Conservation (phyloP, 2,797 vertebrate species). For the Paedocypris micromegethes region DNA sequence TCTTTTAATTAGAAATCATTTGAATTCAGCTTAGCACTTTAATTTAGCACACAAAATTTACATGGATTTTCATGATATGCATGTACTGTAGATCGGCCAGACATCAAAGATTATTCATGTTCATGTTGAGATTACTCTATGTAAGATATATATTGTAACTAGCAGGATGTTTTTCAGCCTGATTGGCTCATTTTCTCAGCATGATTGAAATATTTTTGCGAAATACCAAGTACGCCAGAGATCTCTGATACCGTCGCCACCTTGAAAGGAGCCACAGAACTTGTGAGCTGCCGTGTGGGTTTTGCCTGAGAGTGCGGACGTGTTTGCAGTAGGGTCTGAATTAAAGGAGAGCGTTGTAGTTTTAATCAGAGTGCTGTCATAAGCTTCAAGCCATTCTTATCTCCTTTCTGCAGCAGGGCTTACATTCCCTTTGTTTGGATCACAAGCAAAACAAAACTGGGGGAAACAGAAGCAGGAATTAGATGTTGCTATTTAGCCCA, state of each 20-base stretch:
- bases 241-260: conserved; percentile 18
- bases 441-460: conserved; percentile 46
- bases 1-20: conserved; percentile 18
- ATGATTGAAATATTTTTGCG: too few species aligned
- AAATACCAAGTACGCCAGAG: conserved; percentile 29
- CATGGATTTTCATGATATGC: too few species aligned
- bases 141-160: too few species aligned
- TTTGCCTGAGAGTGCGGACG: conserved; percentile 41
- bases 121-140: too few species aligned
- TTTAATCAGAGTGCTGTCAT: conserved; percentile 47
- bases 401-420: conserved; percentile 48
- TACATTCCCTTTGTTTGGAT: conserved; percentile 45
- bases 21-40: conserved; percentile 1
- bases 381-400: conserved; percentile 52
- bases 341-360: conserved; percentile 41
- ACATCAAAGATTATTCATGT: too few species aligned
- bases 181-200: not conserved
- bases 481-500: conserved; percentile 22
- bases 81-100: too few species aligned
- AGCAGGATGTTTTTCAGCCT: not conserved
- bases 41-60: too few species aligned
- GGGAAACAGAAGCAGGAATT: conserved; percentile 41
- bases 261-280: conserved; percentile 36
- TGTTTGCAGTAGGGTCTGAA: conserved; percentile 44
- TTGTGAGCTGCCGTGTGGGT: conserved; percentile 20